Conservation (phyloP, 2,888 invertebrate species). For the Schizotus pectinicornis region DNA sequence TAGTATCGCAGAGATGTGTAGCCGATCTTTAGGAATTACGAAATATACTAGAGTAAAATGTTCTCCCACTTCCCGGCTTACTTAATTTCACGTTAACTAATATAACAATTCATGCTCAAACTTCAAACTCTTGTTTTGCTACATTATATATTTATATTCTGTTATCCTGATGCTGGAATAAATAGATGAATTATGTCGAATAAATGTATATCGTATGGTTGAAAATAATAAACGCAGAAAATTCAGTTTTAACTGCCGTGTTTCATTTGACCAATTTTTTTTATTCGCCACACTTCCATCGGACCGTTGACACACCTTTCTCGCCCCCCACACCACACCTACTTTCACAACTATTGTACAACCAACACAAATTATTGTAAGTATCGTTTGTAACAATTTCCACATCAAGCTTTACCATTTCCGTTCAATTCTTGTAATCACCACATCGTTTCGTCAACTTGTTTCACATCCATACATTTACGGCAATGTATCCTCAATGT, state of each 20-base stretch:
- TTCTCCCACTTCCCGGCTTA: slow-evolving; percentile 49
- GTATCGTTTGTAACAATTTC: background rate
- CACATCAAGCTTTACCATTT: background rate
- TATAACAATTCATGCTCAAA: slow-evolving; percentile 41
- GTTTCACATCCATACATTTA: slow-evolving; percentile 20
- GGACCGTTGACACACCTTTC: too few relatives aligned
- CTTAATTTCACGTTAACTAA: slow-evolving; percentile 38
- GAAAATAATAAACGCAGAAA: slow-evolving; percentile 53
- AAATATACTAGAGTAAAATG: slow-evolving; percentile 50
- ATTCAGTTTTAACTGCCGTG: slow-evolving; percentile 49
- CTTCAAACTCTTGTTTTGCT: slow-evolving; percentile 40
- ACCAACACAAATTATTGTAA: slow-evolving; percentile 5
- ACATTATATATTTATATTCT: slow-evolving; percentile 39
- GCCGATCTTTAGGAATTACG: slow-evolving; percentile 51
- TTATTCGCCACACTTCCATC: slow-evolving; percentile 1
- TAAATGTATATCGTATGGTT: slow-evolving; percentile 56
- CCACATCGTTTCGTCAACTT: slow-evolving; percentile 10
- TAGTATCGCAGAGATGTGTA: slow-evolving; percentile 55
- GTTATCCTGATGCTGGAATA: slow-evolving; percentile 52
- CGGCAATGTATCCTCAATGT: slow-evolving; percentile 27
- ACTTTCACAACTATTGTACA: background rate
- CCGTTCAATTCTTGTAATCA: background rate
- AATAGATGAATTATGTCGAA: slow-evolving; percentile 51
- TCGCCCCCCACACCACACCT: background rate
- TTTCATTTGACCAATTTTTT: slow-evolving; percentile 28